Percentiles rank a stretch among this genome's conserved stretches.
Conservation (phyloP, 2,888 invertebrate genomes). For the Lasioglossum morio region DNA sequence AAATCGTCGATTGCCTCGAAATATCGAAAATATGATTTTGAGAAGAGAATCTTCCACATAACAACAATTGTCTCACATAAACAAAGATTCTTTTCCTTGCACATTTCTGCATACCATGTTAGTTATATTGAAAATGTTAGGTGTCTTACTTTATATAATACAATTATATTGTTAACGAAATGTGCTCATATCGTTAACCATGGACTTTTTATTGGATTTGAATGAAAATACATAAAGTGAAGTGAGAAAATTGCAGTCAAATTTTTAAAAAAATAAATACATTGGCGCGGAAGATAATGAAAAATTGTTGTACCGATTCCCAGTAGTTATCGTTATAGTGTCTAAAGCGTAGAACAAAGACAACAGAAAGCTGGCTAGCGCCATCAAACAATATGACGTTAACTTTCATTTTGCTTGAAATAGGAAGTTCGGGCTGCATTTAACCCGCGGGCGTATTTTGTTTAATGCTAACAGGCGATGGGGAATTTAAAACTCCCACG, state of each 20-base stretch:
- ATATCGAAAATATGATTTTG: neutral
- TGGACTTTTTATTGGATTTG: neutral
- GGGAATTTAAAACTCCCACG: conserved; percentile 14
- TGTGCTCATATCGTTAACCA: neutral
- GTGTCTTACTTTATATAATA: neutral
- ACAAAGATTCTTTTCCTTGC: neutral
- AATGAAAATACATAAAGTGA: neutral
- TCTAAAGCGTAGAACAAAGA: neutral
- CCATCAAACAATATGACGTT: conserved; percentile 19
- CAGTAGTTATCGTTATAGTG: no score
- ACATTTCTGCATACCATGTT: neutral
- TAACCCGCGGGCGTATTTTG: neutral
- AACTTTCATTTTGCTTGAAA: conserved; percentile 4
- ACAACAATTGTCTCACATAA: neutral
- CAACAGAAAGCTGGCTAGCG: conserved; percentile 7
- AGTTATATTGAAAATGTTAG: no score
- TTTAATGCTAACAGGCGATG: conserved; percentile 13
- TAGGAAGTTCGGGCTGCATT: conserved; percentile 9
- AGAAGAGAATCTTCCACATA: neutral
- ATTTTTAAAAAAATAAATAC: neutral
- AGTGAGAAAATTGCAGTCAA: neutral
- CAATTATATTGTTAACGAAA: neutral
- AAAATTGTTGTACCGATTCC: neutral
- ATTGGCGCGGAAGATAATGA: neutral
- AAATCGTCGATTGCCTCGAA: neutral